These are phyloP conservation scores for Formica aserva DNA, from an alignment of 2,888 invertebrate species.

Conservation along the genomic window DNA sequence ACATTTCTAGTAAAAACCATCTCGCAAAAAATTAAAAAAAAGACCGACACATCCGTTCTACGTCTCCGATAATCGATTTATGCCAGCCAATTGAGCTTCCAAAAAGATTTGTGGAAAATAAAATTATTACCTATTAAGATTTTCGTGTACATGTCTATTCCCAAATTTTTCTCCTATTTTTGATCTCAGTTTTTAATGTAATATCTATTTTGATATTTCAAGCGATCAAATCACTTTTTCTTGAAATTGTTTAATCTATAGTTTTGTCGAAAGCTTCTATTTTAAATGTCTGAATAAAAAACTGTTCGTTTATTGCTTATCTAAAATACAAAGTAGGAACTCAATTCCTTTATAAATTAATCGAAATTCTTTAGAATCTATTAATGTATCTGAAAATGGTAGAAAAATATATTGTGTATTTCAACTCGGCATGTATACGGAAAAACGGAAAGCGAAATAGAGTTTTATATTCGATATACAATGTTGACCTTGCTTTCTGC, in stretches of 20 bases:
- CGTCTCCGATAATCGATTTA: conserved; percentile 19
- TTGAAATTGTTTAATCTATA: too few species aligned
- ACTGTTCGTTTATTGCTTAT: neutral
- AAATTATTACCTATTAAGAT: neutral
- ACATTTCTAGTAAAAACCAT: neutral
- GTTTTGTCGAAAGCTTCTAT: too few species aligned
- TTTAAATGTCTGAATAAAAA: too few species aligned
- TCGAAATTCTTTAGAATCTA: neutral
- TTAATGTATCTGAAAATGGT: neutral
- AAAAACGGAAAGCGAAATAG: neutral
- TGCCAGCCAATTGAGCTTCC: neutral
- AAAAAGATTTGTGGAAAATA: neutral
- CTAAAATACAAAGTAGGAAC: neutral
- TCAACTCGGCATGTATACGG: neutral
- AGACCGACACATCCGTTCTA: neutral
- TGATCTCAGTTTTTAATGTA: neutral
- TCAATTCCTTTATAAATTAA: neutral
- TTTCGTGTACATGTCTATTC: neutral
- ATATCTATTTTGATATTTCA: neutral
- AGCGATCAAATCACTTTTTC: neutral
- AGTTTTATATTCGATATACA: neutral
- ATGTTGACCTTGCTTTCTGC: neutral
- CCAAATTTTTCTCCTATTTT: neutral
- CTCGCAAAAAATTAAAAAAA: neutral
- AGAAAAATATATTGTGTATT: neutral